These are phyloP conservation scores for Apomyelois bistriatella DNA, from an alignment of 2,888 invertebrate genomes.

Conservation along the genomic window DNA sequence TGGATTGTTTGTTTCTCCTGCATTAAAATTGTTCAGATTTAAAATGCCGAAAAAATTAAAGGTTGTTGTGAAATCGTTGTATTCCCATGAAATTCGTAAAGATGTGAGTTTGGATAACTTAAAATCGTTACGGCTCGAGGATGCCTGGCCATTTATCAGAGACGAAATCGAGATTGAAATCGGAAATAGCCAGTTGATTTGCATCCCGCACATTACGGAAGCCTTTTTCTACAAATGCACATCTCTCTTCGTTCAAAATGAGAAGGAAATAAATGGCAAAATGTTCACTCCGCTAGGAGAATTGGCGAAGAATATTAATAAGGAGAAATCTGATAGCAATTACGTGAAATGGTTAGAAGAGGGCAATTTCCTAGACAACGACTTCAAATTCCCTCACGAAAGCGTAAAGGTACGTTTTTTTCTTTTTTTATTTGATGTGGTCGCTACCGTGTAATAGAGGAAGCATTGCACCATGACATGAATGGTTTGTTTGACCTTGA, in stretches of 20 bases:
- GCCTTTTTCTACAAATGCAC: conserved; percentile 70
- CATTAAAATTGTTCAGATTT: conserved; percentile 12
- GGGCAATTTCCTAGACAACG: conserved; percentile 53
- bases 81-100: conserved; percentile 74
- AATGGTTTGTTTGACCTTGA: conserved; percentile 33
- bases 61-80: conserved; percentile 71
- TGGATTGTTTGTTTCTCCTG: conserved; percentile 23
- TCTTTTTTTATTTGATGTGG: conserved; percentile 2
- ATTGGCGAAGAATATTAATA: conserved; percentile 61
- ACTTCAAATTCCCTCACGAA: conserved; percentile 74
- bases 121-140: conserved; percentile 70
- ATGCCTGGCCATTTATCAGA: conserved; percentile 76
- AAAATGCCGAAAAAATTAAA: conserved; percentile 75
- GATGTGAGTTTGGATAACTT: conserved; percentile 70
- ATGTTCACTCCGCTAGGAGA: conserved; percentile 71
- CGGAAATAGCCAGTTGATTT: conserved; percentile 70
- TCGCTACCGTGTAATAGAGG: neutral
- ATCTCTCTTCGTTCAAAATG: conserved; percentile 72
- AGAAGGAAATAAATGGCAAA: conserved; percentile 68
- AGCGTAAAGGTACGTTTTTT: conserved; percentile 58
- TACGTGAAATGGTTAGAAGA: conserved; percentile 62
- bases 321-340: conserved; percentile 56
- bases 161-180: conserved; percentile 77
- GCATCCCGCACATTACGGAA: conserved; percentile 76
- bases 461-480: neutral